A percentile compares a stretch with the other conserved stretches of the same genome.
phyloP scores from a whole-genome alignment of 2,113 vertebrate genomes.

The Gila orcuttii region DNA sequence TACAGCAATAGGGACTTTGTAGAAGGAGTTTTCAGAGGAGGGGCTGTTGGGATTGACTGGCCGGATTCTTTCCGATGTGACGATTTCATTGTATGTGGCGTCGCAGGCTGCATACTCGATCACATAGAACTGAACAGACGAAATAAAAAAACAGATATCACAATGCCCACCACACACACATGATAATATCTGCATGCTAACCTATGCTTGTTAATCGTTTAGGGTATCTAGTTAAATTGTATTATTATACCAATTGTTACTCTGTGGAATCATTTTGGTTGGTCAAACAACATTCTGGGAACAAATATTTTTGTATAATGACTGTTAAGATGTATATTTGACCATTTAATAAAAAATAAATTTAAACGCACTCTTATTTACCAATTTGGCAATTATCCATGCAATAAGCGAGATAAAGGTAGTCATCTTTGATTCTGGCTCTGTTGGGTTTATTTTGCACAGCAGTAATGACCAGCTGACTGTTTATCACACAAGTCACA shows the following conservation, averaged over 20 bases:
- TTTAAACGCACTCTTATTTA: not conserved
- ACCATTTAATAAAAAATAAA: not conserved
- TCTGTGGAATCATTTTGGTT: not conserved
- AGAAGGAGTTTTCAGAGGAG: conserved; percentile 83
- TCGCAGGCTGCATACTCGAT: conserved; percentile 92
- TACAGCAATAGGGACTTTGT: conserved; percentile 84
- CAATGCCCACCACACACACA: not conserved
- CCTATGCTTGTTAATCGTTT: not conserved
- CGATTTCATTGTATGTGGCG: conserved; percentile 92
- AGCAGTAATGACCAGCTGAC: not conserved
- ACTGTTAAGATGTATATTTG: not conserved
- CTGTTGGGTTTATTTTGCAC: not conserved
- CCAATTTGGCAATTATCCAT: not conserved
- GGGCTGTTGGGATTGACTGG: conserved; percentile 88
- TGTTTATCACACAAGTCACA: conserved; percentile 15
- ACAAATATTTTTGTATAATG: not conserved
- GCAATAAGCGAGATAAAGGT: not conserved
- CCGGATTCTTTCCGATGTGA: conserved; percentile 88
- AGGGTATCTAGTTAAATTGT: not conserved
- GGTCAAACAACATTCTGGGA: not conserved
- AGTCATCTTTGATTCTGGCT: not conserved
- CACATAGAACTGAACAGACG: conserved; percentile 84
- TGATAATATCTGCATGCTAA: not conserved
- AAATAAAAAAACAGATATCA: not conserved
- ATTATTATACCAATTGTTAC: not conserved